Base-by-base conservation (phyloP, 2,888 invertebrate genomes). In the Pollenia angustigena region DNA sequence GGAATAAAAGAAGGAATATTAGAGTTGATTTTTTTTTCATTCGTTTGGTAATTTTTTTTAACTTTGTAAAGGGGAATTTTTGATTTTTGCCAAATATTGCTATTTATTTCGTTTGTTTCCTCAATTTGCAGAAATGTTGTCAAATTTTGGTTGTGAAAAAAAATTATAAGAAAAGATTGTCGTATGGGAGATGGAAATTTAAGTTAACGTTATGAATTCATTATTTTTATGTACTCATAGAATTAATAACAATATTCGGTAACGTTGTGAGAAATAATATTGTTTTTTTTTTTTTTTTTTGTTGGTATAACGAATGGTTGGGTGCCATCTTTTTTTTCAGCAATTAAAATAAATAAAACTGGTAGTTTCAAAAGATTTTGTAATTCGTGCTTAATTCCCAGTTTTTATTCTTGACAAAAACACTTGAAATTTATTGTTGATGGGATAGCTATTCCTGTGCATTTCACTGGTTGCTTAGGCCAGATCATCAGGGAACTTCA, bases 21-120 rank as follows among this genome's bases (percentile, higher is more conserved):
- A 50, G 4, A 12, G 2, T 23, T 56, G 52, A 10, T n/a, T 32
- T 46, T n/a, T 4, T n/a, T 18, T 8, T 72, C n/a, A 1, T 52
- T 69, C 32, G 32, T 40, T 46, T 56, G 14, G 9, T 32, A 56
- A 62, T 32, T 54, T 71, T 54, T 71, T 42, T 9, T 18, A 62
- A 16, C 1, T 60, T 74, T 16, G 12, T 40, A 18, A 54, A 46
- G 62, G 8, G 46, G 40, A 80, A 46, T 56, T 71, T 81, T 72
- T 16, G 10, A 16, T 71, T 62, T 81, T 64, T 71, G 8, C 48
- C 56, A 56, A 74, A 74, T 72, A 66, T 74, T 81, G 11, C 40
- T 42, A 62, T 66, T 74, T 72, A 56, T 40, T 81, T 50, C 64
- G 16, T 40, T 58, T 50, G 7, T 52, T 60, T 69, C 23, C 42